These are phyloP conservation scores for Zonitis immaculata DNA, from an alignment of 2,888 invertebrate genomes.

Conservation along the genomic window DNA sequence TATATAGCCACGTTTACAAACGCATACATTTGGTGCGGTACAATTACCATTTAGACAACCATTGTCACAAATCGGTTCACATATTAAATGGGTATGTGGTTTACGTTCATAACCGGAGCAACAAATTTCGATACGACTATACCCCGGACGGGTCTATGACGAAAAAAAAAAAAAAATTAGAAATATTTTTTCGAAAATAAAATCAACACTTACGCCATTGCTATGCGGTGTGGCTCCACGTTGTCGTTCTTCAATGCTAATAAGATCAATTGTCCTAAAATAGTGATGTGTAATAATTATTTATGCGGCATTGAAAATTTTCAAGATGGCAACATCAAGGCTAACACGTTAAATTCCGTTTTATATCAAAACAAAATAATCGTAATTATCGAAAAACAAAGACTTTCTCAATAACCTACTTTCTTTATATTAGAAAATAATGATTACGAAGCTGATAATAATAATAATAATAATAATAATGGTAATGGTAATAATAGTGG, in stretches of 20 bases:
- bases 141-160: conserved; percentile 57
- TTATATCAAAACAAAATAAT: too few relatives aligned
- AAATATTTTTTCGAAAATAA: too few relatives aligned
- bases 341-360: too few relatives aligned
- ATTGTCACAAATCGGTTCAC: conserved; percentile 60
- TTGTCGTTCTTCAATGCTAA: conserved; percentile 48
- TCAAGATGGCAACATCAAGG: too few relatives aligned
- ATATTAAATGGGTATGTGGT: conserved; percentile 53
- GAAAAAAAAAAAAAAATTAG: too few relatives aligned
- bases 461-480: too few relatives aligned
- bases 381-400: conserved; percentile 15
- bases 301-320: too few relatives aligned
- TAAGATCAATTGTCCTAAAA: conserved; percentile 54
- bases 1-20: conserved; percentile 59
- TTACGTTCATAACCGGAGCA: conserved; percentile 67
- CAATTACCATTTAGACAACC: conserved; percentile 68
- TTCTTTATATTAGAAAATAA: background rate
- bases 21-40: conserved; percentile 60
- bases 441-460: too few relatives aligned
- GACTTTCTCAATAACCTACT: background rate
- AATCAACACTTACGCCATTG: conserved; percentile 53
- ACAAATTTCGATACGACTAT: conserved; percentile 64
- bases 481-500: too few relatives aligned
- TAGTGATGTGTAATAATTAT: too few relatives aligned
- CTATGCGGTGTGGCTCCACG: conserved; percentile 49